Conservation (phyloP, 2,888 invertebrate species). For the Philhelius pedissequus region DNA sequence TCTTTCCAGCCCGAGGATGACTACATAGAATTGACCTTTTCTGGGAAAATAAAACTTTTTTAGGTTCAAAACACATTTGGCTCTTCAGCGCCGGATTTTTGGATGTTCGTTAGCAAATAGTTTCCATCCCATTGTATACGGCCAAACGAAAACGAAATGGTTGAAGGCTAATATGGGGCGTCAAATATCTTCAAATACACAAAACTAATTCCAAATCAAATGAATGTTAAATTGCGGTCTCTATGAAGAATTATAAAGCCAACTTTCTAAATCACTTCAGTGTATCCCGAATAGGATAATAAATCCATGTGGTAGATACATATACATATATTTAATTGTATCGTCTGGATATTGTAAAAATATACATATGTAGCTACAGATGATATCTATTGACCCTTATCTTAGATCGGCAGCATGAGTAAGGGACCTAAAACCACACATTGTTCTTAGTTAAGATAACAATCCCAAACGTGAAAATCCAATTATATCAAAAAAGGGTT, state of each 20-base stretch:
- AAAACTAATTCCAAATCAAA: constrained; percentile 24
- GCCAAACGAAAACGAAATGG: no score
- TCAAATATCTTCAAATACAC: constrained; percentile 14
- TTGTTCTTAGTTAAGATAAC: constrained; percentile 22
- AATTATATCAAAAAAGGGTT: constrained; percentile 19
- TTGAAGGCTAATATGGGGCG: background rate
- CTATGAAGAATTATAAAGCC: background rate
- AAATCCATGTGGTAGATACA: background rate
- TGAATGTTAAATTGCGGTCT: constrained; percentile 18
- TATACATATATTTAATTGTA: background rate
- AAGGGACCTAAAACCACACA: constrained; percentile 12
- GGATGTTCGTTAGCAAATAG: constrained; percentile 1
- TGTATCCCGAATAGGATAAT: background rate
- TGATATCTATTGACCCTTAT: constrained; percentile 20
- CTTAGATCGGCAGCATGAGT: background rate
- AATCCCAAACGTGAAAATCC: constrained; percentile 25
- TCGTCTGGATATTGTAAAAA: background rate
- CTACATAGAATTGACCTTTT: constrained; percentile 2
- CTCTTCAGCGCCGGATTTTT: constrained; percentile 1
- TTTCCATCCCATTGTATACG: background rate
- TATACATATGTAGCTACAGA: background rate
- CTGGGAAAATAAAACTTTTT: background rate
- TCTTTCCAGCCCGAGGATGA: background rate
- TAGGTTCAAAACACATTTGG: background rate
- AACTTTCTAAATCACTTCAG: constrained; percentile 17